phyloP scores from a whole-genome alignment of 2,113 vertebrate species.

The Neoarius graeffei region DNA sequence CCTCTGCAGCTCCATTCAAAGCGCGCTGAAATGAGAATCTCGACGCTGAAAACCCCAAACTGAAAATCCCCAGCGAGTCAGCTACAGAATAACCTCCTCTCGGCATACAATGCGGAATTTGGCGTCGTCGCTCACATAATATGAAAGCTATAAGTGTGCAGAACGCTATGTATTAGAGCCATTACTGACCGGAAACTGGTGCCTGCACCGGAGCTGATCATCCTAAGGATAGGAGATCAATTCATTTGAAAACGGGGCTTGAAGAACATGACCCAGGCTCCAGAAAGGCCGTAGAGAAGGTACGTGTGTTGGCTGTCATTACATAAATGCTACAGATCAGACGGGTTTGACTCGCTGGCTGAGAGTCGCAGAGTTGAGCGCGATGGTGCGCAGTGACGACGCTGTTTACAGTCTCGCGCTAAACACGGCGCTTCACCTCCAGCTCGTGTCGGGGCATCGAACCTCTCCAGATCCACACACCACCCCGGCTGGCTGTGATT shows the following conservation, averaged over 20 bases:
- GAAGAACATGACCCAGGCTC: constrained; percentile 26
- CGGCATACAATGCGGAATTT: not conserved
- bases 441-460: not conserved
- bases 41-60: constrained; percentile 18
- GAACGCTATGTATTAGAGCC: not conserved
- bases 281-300: constrained; percentile 31
- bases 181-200: constrained; percentile 22
- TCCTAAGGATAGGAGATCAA: constrained; percentile 8
- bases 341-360: not conserved
- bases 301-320: not conserved
- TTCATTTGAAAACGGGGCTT: constrained; percentile 3
- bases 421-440: not conserved
- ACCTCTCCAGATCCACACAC: not conserved
- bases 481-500: not conserved
- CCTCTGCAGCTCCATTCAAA: constrained; percentile 4
- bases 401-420: not conserved
- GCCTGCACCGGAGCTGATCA: constrained; percentile 21
- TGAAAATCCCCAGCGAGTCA: constrained; percentile 26
- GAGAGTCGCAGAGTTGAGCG: not conserved
- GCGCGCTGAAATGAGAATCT: constrained; percentile 38
- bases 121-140: not conserved
- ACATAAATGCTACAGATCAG: not conserved
- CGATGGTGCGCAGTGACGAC: not conserved
- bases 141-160: not conserved
- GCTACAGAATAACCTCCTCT: constrained; percentile 41